Conservation (phyloP, 2,113 vertebrate species). For the Rousettus leschenaultii region DNA sequence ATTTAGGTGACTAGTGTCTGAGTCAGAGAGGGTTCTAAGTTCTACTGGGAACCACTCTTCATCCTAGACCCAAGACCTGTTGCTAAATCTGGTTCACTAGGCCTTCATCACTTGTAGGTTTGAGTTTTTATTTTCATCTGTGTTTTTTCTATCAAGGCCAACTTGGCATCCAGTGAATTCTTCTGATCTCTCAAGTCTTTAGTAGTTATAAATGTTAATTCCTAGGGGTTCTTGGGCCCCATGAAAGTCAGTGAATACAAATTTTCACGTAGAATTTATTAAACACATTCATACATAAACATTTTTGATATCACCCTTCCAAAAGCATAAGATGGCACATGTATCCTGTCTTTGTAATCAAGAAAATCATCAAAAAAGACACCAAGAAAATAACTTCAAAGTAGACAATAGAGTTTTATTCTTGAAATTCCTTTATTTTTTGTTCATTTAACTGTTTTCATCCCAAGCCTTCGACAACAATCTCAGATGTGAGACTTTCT, state of each 20-base stretch:
- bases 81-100: not conserved
- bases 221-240: not conserved
- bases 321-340: not conserved
- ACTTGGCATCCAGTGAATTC: not conserved
- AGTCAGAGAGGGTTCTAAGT: not conserved
- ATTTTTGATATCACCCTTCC: not conserved
- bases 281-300: not conserved
- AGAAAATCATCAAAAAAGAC: not conserved
- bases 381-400: not conserved
- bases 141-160: not conserved
- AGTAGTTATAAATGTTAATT: not conserved
- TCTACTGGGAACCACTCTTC: not conserved
- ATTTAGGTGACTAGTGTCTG: not conserved
- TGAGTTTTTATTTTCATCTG: not conserved
- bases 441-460: not conserved
- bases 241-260: not conserved
- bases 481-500: not conserved
- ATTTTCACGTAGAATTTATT: not conserved
- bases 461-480: not conserved
- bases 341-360: not conserved
- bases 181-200: not conserved
- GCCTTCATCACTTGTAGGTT: not conserved
- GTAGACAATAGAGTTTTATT: not conserved
- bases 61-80: not conserved
- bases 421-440: not conserved